Evolutionary conservation across 2,797 vertebrate genomes (phyloP).

Genomic region (Hozukius guyotensis): DNA sequence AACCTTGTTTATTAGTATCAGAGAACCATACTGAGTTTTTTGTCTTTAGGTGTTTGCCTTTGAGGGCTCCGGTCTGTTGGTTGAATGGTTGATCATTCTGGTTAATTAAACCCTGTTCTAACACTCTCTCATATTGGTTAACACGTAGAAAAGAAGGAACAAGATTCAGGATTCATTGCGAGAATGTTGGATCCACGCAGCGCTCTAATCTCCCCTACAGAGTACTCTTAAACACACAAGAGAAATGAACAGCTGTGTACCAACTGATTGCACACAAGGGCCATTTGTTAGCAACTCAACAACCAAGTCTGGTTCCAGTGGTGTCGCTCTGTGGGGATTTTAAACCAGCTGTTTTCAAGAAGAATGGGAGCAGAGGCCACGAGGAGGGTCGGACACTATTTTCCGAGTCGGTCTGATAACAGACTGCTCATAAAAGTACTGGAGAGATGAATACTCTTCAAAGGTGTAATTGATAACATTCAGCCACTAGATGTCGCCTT

Average conservation of each 20-base stretch:
- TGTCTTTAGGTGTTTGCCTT: too few relatives aligned
- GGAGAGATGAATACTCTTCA: background rate
- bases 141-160: too few relatives aligned
- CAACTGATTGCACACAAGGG: background rate
- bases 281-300: background rate
- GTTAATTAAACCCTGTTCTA: too few relatives aligned
- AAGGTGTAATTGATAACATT: too few relatives aligned
- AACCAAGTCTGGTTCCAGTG: background rate
- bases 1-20: too few relatives aligned
- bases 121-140: too few relatives aligned
- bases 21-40: too few relatives aligned
- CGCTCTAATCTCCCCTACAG: background rate
- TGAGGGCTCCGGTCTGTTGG: too few relatives aligned
- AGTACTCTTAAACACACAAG: background rate
- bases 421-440: background rate
- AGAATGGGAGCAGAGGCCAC: background rate
- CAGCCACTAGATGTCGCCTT: too few relatives aligned
- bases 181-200: background rate
- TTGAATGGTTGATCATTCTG: too few relatives aligned
- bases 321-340: background rate
- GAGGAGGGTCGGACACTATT: background rate
- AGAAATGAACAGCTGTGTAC: background rate
- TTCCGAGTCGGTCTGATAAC: background rate
- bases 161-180: too few relatives aligned
- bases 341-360: constrained; percentile 10